These are phyloP conservation scores for Dicycla oo DNA, from an alignment of 2,888 invertebrate species.

Conservation along the genomic window DNA sequence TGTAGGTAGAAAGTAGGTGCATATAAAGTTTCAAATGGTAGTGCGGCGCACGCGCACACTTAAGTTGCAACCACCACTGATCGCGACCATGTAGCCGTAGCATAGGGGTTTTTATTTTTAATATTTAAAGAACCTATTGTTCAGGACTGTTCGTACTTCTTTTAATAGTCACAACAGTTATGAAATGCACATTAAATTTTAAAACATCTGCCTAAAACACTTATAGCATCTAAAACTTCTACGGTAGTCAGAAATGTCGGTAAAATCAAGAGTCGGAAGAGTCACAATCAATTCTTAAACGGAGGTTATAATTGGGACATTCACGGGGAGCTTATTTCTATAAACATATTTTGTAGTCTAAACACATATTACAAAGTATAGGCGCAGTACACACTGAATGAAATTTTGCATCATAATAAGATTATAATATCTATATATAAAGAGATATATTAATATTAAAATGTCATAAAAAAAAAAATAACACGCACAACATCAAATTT, in stretches of 20 bases:
- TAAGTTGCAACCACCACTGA: too few relatives aligned
- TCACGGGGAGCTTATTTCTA: conserved; percentile 22
- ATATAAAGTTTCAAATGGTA: too few relatives aligned
- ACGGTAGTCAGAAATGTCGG: background rate
- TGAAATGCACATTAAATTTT: background rate
- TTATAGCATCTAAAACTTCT: background rate
- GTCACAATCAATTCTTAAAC: background rate
- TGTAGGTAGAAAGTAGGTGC: too few relatives aligned
- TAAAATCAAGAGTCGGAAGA: background rate
- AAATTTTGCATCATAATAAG: conserved; percentile 1
- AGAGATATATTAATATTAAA: conserved; percentile 6
- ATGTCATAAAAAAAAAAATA: conserved; percentile 8
- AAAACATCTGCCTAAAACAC: background rate
- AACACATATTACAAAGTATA: conserved; percentile 10
- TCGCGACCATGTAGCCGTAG: too few relatives aligned
- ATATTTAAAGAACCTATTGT: background rate
- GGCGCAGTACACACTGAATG: conserved; percentile 39
- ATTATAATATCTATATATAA: conserved; percentile 8
- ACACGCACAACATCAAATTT: conserved; percentile 22
- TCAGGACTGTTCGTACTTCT: background rate
- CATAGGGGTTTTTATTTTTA: background rate
- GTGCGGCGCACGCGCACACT: too few relatives aligned
- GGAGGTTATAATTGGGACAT: conserved; percentile 12
- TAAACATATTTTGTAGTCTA: conserved; percentile 9
- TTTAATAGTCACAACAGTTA: background rate